These are phyloP conservation scores for Leucoraja erinaceus DNA, from an alignment of 2,113 vertebrate genomes.

Conservation along the genomic window DNA sequence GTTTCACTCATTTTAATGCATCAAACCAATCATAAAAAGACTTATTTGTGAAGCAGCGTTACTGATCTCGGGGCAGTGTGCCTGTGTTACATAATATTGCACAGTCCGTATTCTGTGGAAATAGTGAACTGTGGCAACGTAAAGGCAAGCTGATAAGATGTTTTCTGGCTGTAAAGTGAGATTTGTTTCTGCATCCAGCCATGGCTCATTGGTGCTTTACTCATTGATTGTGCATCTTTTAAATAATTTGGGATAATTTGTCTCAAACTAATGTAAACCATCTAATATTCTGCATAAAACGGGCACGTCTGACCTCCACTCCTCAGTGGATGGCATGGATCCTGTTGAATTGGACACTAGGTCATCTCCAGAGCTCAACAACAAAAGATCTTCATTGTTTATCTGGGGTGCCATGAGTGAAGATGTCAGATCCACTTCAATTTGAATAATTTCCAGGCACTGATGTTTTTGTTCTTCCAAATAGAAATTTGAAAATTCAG, in stretches of 20 bases:
- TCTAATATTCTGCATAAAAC: too few species aligned
- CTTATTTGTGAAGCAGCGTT: not conserved
- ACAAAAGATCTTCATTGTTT: not conserved
- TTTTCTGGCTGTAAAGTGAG: not conserved
- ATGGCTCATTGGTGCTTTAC: not conserved
- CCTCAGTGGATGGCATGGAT: too few species aligned
- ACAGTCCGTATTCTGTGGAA: not conserved
- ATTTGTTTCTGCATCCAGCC: not conserved
- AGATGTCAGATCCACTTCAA: not conserved
- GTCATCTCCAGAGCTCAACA: not conserved
- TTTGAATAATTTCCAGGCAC: not conserved
- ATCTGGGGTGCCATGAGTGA: too few species aligned
- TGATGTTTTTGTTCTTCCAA: too few species aligned
- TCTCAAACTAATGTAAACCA: not conserved
- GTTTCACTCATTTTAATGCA: not conserved
- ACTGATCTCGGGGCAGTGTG: not conserved
- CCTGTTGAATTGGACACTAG: not conserved
- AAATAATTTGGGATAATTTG: not conserved
- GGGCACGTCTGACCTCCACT: too few species aligned
- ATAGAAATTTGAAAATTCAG: too few species aligned
- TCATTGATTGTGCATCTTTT: not conserved
- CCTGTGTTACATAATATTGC: not conserved
- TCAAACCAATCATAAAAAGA: not conserved
- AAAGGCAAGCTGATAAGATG: not conserved
- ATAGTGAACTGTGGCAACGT: not conserved